These are phyloP conservation scores for Podarcis raffonei DNA, from an alignment of 2,113 vertebrate genomes.

Conservation along the genomic window DNA sequence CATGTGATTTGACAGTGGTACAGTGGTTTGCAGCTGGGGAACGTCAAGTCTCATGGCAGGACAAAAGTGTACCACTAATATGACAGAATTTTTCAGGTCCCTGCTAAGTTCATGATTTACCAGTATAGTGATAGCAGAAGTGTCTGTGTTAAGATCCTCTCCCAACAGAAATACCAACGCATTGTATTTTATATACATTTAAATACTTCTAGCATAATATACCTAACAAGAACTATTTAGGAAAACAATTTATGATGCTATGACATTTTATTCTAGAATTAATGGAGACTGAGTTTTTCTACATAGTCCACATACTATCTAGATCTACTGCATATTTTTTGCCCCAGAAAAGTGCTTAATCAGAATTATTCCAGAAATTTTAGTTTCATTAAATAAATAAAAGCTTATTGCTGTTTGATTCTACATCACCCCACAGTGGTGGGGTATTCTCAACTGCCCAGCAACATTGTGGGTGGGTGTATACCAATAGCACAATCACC, in stretches of 20 bases:
- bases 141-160: not conserved
- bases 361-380: too few species aligned
- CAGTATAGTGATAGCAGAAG: not conserved
- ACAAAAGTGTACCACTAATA: not conserved
- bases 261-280: not conserved
- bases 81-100: not conserved
- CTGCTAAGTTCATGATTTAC: not conserved
- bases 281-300: too few species aligned
- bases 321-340: too few species aligned
- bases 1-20: not conserved
- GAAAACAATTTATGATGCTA: not conserved
- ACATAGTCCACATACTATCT: too few species aligned
- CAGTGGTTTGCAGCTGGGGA: not conserved
- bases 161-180: not conserved
- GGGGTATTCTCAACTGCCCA: too few species aligned
- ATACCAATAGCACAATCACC: too few species aligned
- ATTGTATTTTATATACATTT: not conserved
- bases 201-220: not conserved
- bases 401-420: too few species aligned
- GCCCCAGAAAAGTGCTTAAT: too few species aligned
- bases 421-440: too few species aligned
- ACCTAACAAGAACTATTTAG: not conserved
- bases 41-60: not conserved
- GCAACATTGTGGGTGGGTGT: too few species aligned
- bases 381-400: too few species aligned